phyloP scores from a whole-genome alignment of 1,140 invertebrate genomes.

The Nylanderia fulva region DNA sequence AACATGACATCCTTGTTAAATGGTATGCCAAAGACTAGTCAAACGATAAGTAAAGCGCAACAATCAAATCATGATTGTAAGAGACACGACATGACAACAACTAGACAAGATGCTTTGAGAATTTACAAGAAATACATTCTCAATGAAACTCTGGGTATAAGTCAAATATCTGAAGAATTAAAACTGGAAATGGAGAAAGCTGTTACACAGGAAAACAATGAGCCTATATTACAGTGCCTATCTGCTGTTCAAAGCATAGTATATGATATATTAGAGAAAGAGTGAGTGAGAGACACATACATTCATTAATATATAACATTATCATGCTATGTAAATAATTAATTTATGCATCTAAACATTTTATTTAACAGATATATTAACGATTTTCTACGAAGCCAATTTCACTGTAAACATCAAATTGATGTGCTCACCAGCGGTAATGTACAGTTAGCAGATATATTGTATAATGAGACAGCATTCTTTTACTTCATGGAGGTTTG shows the following conservation, averaged over 20 bases:
- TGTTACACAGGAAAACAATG: conserved; percentile 78
- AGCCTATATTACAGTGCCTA: conserved; percentile 78
- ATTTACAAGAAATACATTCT: conserved; percentile 87
- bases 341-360: not conserved
- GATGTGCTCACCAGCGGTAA: conserved; percentile 93
- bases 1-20: conserved; percentile 72
- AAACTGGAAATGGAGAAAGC: conserved; percentile 83
- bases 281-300: conserved; percentile 76
- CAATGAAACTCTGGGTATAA: conserved; percentile 82
- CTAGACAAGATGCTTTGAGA: conserved; percentile 84
- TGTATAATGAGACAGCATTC: conserved; percentile 95
- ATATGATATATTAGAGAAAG: conserved; percentile 81
- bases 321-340: not conserved
- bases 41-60: conserved; percentile 67
- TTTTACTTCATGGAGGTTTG: conserved; percentile 96
- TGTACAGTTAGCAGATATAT: conserved; percentile 93
- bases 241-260: conserved; percentile 79
- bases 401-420: conserved; percentile 96
- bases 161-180: conserved; percentile 83
- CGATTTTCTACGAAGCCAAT: conserved; percentile 91
- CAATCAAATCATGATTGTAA: conserved; percentile 70
- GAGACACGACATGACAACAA: conserved; percentile 67
- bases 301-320: conserved; percentile 1
- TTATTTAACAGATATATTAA: conserved; percentile 87
- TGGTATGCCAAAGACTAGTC: conserved; percentile 81